phyloP scores from a whole-genome alignment of 2,113 vertebrate species.

The Bufo bufo region DNA sequence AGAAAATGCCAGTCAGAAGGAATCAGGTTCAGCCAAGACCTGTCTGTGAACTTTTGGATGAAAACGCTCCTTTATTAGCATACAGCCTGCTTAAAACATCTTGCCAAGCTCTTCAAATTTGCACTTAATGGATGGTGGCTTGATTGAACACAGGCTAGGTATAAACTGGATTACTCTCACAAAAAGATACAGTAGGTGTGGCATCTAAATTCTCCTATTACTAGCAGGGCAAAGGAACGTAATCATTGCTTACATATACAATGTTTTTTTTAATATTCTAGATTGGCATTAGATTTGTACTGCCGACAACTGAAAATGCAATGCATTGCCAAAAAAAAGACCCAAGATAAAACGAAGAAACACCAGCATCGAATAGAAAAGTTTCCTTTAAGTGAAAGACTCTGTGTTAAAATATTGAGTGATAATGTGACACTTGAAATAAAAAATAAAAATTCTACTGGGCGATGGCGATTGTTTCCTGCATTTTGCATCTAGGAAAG shows the following conservation, averaged over 20 bases:
- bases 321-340: too few species aligned
- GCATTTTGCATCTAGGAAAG: too few species aligned
- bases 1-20: conserved; percentile 8
- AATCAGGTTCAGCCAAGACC: conserved; percentile 14
- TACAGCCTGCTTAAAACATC: neutral
- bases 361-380: too few species aligned
- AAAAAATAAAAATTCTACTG: too few species aligned
- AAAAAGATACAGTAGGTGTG: too few species aligned
- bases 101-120: neutral
- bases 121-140: neutral
- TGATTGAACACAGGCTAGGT: neutral
- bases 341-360: too few species aligned
- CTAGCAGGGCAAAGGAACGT: neutral
- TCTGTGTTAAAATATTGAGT: too few species aligned
- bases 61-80: conserved; percentile 1
- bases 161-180: neutral
- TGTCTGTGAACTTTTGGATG: neutral
- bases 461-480: too few species aligned
- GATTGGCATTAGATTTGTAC: neutral
- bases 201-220: neutral
- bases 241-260: neutral
- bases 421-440: too few species aligned
- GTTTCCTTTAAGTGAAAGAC: too few species aligned
- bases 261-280: neutral
- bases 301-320: neutral